A percentile compares a stretch with the other conserved stretches of the same genome.
Conservation (phyloP, 1,140 invertebrate genomes). For the Euura saliciscinereae region DNA sequence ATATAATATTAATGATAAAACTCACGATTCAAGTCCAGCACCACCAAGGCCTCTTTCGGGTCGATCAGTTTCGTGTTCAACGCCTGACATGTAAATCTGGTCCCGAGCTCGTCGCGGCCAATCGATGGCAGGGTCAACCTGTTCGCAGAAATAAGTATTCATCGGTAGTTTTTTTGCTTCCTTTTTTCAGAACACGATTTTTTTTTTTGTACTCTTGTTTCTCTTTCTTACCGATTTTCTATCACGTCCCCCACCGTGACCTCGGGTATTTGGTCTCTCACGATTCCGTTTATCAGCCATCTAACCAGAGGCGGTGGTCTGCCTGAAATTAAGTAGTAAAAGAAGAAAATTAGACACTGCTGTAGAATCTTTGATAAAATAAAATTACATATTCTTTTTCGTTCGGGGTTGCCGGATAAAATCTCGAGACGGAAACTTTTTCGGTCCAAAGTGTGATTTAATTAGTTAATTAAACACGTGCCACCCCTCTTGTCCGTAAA, state of each 20-base stretch:
- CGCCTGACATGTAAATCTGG: constrained; percentile 84
- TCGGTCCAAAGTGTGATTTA: neutral
- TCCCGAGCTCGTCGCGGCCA: constrained; percentile 77
- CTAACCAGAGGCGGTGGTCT: constrained; percentile 61
- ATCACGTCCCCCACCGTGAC: constrained; percentile 83
- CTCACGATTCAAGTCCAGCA: constrained; percentile 85
- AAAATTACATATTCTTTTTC: too few relatives aligned
- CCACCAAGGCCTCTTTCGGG: constrained; percentile 75
- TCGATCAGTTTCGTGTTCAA: constrained; percentile 80
- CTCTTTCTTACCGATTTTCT: constrained; percentile 67
- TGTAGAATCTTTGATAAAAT: too few relatives aligned
- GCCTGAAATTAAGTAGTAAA: constrained; percentile 48
- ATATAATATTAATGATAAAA: constrained; percentile 37
- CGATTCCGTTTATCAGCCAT: constrained; percentile 75
- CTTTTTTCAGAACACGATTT: too few relatives aligned
- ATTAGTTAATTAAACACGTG: neutral
- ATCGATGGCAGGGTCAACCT: constrained; percentile 75
- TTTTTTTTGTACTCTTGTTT: too few relatives aligned
- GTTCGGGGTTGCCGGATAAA: too few relatives aligned
- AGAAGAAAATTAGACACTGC: too few relatives aligned
- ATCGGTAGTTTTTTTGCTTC: too few relatives aligned
- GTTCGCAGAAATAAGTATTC: neutral
- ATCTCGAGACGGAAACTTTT: too few relatives aligned
- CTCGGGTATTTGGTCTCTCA: constrained; percentile 81
- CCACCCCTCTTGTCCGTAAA: too few relatives aligned